Percentiles rank a stretch among this genome's conserved stretches.
These are phyloP conservation scores for Heterotilapia buettikoferi DNA, from an alignment of 2,113 vertebrate species.

Conservation along the genomic window DNA sequence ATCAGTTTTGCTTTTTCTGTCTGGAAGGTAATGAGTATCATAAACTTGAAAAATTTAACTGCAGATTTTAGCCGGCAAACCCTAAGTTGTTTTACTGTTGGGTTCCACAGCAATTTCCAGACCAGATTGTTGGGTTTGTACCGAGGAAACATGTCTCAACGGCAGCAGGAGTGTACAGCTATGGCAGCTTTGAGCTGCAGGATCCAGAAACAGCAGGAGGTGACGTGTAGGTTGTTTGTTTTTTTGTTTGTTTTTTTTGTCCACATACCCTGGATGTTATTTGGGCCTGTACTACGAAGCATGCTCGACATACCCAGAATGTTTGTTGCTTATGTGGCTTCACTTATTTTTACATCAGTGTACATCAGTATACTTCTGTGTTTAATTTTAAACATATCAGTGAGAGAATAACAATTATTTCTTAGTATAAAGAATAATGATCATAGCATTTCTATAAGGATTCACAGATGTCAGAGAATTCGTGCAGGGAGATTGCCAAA, in stretches of 20 bases:
- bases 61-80: background rate
- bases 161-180: conserved; percentile 82
- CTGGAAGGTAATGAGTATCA: conserved; percentile 83
- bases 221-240: conserved; percentile 63
- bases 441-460: background rate
- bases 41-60: background rate
- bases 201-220: conserved; percentile 77
- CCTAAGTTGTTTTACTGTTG: background rate
- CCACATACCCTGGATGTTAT: background rate
- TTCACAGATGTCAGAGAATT: background rate
- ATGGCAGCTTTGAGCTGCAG: conserved; percentile 89
- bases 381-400: background rate
- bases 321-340: background rate
- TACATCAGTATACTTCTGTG: background rate
- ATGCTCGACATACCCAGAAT: background rate
- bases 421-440: background rate
- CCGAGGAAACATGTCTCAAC: conserved; percentile 87
- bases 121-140: conserved; percentile 95
- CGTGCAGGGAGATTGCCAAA: background rate
- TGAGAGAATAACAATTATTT: background rate
- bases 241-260: fast-evolving
- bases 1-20: conserved; percentile 89
- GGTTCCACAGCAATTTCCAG: conserved; percentile 85
- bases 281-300: background rate
- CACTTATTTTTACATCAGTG: background rate